Evolutionary conservation across 2,888 invertebrate genomes (phyloP), one percentile per base, ranked within the genome.

Genomic region (Plagodis pulveraria): DNA sequence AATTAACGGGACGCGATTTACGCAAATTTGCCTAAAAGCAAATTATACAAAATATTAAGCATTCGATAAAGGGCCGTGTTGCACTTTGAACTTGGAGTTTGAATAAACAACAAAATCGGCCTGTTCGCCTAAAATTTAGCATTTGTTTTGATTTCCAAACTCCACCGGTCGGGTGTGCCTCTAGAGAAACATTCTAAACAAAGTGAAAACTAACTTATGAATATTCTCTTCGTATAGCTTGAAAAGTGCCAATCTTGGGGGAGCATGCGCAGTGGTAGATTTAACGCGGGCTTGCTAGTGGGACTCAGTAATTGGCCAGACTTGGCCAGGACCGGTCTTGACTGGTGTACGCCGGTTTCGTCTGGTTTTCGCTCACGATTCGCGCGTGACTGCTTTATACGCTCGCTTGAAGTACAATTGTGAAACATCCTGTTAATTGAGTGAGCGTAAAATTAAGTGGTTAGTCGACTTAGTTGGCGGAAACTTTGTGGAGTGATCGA

Each of bases 141-240:
- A 63, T 73, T 72, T 74, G 69, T 77, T 76, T 74, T 75, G 79
- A 76, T 80, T 80, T 74, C 63, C 47, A 65, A 74, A 71, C 72
- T 68, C 66, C 43, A 60, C 68, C 70, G 66, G 49, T 62, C 60
- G 54, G 56, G 59, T 50, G 53, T 40, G 50, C 73, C 77, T 74
- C 78, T 44, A 54, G 76, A 80, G 84, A 58, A 77, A 76, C 80
- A 86, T 87, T 78, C 70, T 80, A 83, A 86, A 84, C 81, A 84
- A 87, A 88, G 84, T 87, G 84, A 82, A 84, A 86, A 86, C 78
- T 84, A 85, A 89, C 87, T 90, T 89, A 85, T 85, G 84, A 87
- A 87, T 87, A 87, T 89, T 86, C 81, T 70, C 77, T 76, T 69
- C 71, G 69, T 74, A 75, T 83, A 82, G 84, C 78, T 84, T 72